Evolutionary conservation across 1,140 invertebrate genomes (phyloP), one percentile per base, ranked within the genome.

Genomic region (Holotrichia oblita): DNA sequence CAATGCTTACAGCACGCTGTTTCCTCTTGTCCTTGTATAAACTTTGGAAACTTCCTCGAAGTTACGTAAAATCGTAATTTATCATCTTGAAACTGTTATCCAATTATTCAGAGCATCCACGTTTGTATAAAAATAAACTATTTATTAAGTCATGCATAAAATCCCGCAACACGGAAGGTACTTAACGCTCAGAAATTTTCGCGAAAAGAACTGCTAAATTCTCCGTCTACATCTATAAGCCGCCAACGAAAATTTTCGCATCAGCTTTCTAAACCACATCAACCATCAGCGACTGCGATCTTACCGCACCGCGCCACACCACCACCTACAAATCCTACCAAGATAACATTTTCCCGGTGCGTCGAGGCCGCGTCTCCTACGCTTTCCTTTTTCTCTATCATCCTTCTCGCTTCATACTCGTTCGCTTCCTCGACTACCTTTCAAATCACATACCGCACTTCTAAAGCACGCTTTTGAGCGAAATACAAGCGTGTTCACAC

Each of bases 381-480:
- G 44, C 10, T 48, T 48, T 10, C 44, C 44, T 48, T 48, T 10
- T 48, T 48, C 44, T 48, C n/a, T 12, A 0, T 10, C 44, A n/a
- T 48, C 44, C 44, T 0, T 48, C 44, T 48, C n/a, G 7, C 7
- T n/a, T 12, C n/a, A 3, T 6, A 14, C n/a, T 48, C 44, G 27
- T 34, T 48, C 44, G 1, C 10, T 12, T n/a, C 44, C n/a, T 48
- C 44, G 2, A 12, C 48, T 55, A 6, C 48, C 48, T 55, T 55
- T 55, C 48, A 55, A 55, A 55, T 55, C 48, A 17, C 48, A 55
- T 55, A 55, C 48, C 48, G 14, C 48, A 17, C n/a, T 17, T 55
- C 17, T 17, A 17, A 55, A 55, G 48, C 48, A 55, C 48, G 48
- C 48, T 55, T 55, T 55, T 55, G 48, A 55, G 48, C 48, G 48